Base-by-base conservation (phyloP, 53 echinoderm and acorn worm genomes). In the Luidia sarsii region DNA sequence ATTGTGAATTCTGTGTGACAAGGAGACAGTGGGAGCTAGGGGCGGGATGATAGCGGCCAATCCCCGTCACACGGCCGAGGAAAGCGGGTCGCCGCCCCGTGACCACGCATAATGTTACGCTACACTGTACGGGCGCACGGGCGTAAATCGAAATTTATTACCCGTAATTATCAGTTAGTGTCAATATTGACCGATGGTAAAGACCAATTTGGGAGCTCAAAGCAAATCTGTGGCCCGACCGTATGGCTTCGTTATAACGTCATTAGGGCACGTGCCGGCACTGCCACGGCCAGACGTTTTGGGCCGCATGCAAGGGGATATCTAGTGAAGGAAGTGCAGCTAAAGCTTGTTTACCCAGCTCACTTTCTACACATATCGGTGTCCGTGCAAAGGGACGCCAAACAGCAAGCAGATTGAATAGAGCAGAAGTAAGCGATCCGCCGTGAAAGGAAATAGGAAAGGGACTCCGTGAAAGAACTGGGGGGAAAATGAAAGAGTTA, bases 171-270 rank as follows among this genome's bases (percentile, higher is more conserved):
- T 82, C 82, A 37, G 60, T 48, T 61, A 70, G 67, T 59, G 83
- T 70, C 67, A 83, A 83, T 83, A 83, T 83, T 83, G 70, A 83
- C 67, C 62, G 48, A 70, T 70, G 52, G 59, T 70, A 70, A 83
- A 70, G 70, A 83, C 83, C 83, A 83, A 83, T 83, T 83, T 83
- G 70, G 59, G 83, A 70, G 60, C 83, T 48, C 62, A 53, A 45
- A 39, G 62, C 25, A 70, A 83, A 83, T 70, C 59, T 83, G 69
- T 27, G 28, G 43, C 33, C 13, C 48, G 34, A 36, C 33, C 22
- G 70, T 48, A 22, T 16, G 70, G 70, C 35, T 48, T 83, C 69
- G 43, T 83, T 83, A 48, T 59, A 29, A 70, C 52, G 83, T 57
- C 59, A 83, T 83, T 70, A 83, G 50, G 61, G 61, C 83, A 62